Conservation (phyloP, 2,113 vertebrate species). For the Ursus arctos region DNA sequence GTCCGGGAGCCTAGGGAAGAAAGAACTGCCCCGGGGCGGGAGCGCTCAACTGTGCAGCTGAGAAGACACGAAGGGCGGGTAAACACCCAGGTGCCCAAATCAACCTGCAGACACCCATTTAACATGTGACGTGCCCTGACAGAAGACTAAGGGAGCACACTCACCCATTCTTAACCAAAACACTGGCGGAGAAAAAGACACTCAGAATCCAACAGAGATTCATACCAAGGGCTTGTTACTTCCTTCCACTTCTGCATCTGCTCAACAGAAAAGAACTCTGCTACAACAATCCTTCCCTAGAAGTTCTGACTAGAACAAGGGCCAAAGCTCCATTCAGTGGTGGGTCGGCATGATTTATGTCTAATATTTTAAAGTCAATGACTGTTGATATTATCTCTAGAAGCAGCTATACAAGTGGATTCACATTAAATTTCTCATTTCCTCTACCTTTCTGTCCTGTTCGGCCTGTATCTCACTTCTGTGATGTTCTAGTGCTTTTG, state of each 20-base stretch:
- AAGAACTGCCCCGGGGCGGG: background rate
- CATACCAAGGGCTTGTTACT: background rate
- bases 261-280: background rate
- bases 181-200: background rate
- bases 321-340: background rate
- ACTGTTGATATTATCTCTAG: background rate
- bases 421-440: background rate
- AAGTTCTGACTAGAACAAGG: background rate
- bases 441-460: conserved; percentile 94
- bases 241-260: background rate
- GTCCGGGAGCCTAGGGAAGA: background rate
- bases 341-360: background rate
- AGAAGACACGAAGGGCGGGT: background rate
- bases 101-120: background rate
- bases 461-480: conserved; percentile 91
- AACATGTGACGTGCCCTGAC: background rate
- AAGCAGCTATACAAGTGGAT: background rate
- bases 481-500: conserved; percentile 91
- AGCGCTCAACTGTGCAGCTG: background rate
- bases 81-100: background rate
- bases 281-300: background rate
- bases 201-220: background rate
- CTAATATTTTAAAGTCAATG: background rate
- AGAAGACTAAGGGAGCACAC: background rate
- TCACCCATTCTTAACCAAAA: background rate